Conservation (phyloP, 2,797 vertebrate genomes). For the Brachymystax lenok region DNA sequence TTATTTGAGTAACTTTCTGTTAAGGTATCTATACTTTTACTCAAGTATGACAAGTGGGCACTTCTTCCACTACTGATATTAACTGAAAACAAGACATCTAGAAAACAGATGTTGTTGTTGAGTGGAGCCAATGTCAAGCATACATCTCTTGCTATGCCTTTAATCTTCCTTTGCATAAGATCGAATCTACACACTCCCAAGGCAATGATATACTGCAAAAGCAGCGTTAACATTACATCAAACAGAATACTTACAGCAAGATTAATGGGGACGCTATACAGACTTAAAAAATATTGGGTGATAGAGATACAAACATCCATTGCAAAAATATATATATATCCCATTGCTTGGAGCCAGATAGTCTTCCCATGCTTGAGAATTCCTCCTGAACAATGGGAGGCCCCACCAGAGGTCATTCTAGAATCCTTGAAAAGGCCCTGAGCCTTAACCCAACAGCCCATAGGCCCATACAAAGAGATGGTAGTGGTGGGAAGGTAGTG, state of each 20-base stretch:
- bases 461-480: constrained; percentile 26
- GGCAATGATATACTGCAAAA: constrained; percentile 49
- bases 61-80: constrained; percentile 9
- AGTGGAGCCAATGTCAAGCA: constrained; percentile 51
- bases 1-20: too few species aligned
- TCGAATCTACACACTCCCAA: constrained; percentile 46
- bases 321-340: background rate
- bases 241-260: constrained; percentile 69
- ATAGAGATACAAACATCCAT: constrained; percentile 58
- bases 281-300: constrained; percentile 57
- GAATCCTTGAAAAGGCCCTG: constrained; percentile 34
- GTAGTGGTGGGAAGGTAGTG: constrained; percentile 19
- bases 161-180: constrained; percentile 58
- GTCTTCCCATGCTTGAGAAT: constrained; percentile 36
- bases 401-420: constrained; percentile 4
- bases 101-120: constrained; percentile 34
- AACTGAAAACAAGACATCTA: constrained; percentile 28
- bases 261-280: constrained; percentile 68
- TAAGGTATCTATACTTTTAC: too few species aligned
- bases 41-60: too few species aligned
- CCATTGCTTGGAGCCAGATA: constrained; percentile 9
- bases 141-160: constrained; percentile 53
- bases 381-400: constrained; percentile 36
- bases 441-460: constrained; percentile 35
- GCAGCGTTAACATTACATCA: constrained; percentile 63